Evolutionary conservation across 2,888 invertebrate species (phyloP).

Genomic region (Ligdia adustata): DNA sequence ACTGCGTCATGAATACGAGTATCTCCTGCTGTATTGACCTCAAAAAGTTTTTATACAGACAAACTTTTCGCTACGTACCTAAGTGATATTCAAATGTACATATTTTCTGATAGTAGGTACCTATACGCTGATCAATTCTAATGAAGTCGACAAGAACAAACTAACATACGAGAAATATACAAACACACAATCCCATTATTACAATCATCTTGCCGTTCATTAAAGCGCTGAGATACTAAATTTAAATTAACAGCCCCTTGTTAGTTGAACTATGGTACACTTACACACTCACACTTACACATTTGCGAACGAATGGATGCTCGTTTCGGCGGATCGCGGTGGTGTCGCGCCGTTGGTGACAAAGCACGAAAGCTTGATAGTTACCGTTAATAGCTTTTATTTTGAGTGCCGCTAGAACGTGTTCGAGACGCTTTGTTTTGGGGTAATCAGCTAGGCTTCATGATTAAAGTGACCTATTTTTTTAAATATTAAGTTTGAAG

Average conservation of each 20-base stretch:
- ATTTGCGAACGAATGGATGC: conserved; percentile 67
- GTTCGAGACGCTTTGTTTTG: neutral
- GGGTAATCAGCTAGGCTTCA: too few relatives aligned
- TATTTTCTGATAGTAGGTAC: too few relatives aligned
- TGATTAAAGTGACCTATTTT: too few relatives aligned
- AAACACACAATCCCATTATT: conserved; percentile 78
- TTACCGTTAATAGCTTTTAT: conserved; percentile 24
- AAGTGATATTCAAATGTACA: too few relatives aligned
- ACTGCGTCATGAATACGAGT: too few relatives aligned
- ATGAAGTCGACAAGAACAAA: conserved; percentile 38
- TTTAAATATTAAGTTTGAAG: too few relatives aligned
- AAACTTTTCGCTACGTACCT: too few relatives aligned
- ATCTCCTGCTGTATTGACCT: too few relatives aligned
- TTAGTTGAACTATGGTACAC: conserved; percentile 75
- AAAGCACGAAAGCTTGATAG: conserved; percentile 21
- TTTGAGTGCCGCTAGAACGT: conserved; percentile 6
- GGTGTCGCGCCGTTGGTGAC: conserved; percentile 39
- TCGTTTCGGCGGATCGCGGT: conserved; percentile 69
- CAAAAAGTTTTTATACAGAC: too few relatives aligned
- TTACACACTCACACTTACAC: conserved; percentile 43
- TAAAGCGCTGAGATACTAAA: conserved; percentile 80
- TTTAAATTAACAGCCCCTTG: conserved; percentile 83
- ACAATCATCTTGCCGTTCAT: conserved; percentile 82
- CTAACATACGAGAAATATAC: conserved; percentile 32
- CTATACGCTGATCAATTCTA: conserved; percentile 28